Base-by-base conservation (phyloP, 2,113 vertebrate species). In the Spea bombifrons region DNA sequence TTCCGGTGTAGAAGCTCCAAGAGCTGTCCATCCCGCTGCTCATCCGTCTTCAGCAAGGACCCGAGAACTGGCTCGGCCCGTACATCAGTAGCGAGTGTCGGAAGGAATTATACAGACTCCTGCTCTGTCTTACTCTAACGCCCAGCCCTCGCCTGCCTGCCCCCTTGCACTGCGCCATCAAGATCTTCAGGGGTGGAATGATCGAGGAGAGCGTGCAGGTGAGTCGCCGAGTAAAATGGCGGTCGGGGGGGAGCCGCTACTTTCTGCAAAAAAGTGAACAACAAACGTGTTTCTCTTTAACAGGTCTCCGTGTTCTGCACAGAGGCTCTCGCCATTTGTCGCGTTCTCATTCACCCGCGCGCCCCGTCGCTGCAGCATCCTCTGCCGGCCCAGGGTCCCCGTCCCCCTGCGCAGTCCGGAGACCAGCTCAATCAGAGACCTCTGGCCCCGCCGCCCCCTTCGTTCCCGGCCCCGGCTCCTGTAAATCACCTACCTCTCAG, bases 221-320 rank as follows among this genome's bases (percentile, higher is more conserved):
- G 73, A 84, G 70, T 5, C 7, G 16, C 8, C 4, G 69, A 52
- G 7, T 17, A 46, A 12, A 17, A 45, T 59, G 55, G 8, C 4
- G 55, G 12, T 13, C 9, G 10, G 10, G 9, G 50, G 5, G 50
- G 9, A 30, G 30, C 30, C 30, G 30, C 30, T 30, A 30, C 30
- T 30, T 30, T 30, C 30, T 30, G 1, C 1, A 30, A 30, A 30
- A 30, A 30, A 30, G 30, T 30, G 30, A 30, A 30, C 1, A 30
- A 30, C 30, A 30, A 30, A 30, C 30, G 30, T 30, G 2, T 30
- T 30, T 46, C 15, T 8, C 3, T 75, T 48, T 4, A 65, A 6
- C 71, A 97, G 95, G 94, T 96, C 7, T 94, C 95, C 0, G 88
- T 93, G 3, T 97, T 96, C 84, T 97, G 95, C 48, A 73, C 86